Evolutionary conservation across 2,797 vertebrate species (phyloP).

Genomic region (Catamblyrhynchus diadema): DNA sequence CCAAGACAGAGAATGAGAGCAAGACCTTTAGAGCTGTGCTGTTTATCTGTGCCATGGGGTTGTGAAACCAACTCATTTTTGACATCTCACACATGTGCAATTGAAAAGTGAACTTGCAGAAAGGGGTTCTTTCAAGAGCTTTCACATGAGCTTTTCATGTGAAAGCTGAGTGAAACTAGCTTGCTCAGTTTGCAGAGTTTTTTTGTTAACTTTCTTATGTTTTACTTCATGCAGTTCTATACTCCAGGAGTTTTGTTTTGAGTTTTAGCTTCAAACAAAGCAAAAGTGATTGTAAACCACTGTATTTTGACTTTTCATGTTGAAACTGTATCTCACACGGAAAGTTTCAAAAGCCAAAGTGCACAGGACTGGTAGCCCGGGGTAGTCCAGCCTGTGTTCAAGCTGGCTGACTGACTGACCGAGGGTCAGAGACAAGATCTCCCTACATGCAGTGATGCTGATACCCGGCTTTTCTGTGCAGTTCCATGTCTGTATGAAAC

Average conservation of each 20-base stretch:
- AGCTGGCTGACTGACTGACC: not conserved
- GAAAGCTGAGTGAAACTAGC: not conserved
- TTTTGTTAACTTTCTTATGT: not conserved
- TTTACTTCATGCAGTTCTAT: not conserved
- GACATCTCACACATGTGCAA: not conserved
- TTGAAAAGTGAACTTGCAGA: conserved; percentile 36
- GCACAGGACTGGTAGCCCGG: not conserved
- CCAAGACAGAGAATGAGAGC: not conserved
- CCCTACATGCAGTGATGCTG: not conserved
- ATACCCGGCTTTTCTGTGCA: not conserved
- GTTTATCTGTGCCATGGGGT: not conserved
- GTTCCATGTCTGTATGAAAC: not conserved
- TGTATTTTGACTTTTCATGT: not conserved
- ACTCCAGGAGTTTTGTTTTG: conserved; percentile 28
- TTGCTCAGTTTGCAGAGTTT: not conserved
- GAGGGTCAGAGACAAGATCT: not conserved
- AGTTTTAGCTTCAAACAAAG: conserved; percentile 48
- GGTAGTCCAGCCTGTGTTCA: not conserved
- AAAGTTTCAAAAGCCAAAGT: not conserved
- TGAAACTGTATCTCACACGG: not conserved
- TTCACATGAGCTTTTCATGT: not conserved
- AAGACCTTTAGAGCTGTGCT: not conserved
- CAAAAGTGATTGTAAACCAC: not conserved
- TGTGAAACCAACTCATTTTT: conserved; percentile 26
- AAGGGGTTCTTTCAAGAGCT: not conserved